Percentiles rank a stretch among this genome's conserved stretches.
These are phyloP conservation scores for Drymonia ruficornis DNA, from an alignment of 2,888 invertebrate genomes.

Conservation along the genomic window DNA sequence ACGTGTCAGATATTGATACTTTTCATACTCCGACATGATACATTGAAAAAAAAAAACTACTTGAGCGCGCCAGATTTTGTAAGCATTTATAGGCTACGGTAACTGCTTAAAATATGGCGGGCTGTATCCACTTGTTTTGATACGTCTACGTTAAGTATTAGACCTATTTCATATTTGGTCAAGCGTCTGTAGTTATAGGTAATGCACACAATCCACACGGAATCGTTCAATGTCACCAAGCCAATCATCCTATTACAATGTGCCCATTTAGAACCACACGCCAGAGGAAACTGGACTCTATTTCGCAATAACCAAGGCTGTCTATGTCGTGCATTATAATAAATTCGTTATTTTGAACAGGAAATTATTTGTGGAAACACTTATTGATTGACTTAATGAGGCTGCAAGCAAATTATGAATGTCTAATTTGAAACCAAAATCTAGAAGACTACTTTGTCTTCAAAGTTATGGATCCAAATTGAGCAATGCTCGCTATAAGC, in stretches of 20 bases:
- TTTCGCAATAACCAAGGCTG: not conserved
- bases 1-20: no score
- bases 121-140: no score
- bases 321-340: not conserved
- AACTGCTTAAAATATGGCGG: no score
- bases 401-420: constrained; percentile 7
- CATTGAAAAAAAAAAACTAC: no score
- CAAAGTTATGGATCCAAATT: not conserved
- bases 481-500: not conserved
- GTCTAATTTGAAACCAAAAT: not conserved
- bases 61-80: no score
- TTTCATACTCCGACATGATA: no score
- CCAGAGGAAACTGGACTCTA: constrained; percentile 29
- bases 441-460: not conserved
- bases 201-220: constrained; percentile 21
- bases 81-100: no score
- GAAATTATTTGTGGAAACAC: constrained; percentile 22
- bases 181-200: constrained; percentile 9
- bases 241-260: constrained; percentile 57
- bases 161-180: constrained; percentile 9
- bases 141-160: no score
- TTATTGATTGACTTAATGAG: constrained; percentile 20
- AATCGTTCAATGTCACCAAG: constrained; percentile 49
- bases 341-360: constrained; percentile 15
- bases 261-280: constrained; percentile 29